Base-by-base conservation (phyloP, 2,113 vertebrate genomes). In the Parus major region DNA sequence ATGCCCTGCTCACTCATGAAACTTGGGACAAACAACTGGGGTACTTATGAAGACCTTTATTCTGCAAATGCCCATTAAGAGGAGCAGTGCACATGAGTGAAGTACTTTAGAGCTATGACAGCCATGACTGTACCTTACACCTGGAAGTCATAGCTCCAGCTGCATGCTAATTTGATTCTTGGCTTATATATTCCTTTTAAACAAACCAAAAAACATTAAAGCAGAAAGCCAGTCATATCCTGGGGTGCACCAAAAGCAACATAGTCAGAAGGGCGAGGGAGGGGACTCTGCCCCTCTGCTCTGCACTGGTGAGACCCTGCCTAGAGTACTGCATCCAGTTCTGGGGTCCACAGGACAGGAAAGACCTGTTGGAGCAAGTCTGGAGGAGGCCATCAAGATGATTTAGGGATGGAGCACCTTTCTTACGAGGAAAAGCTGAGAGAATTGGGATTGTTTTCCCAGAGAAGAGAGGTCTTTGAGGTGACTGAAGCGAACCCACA, bases 191-290 rank as follows among this genome's bases (percentile, higher is more conserved):
- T 59, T 36, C 11, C 17, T 71, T 86, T 68, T 46, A 59, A 82
- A 80, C 31, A 68, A 68, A 79, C 8, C 12, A 66, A 41, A 88
- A 66, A 82, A 46, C 8, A 7, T 60, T 46, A 49, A 55, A n/a
- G 35, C 18, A 3, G 29, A 46, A 60, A 60, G 33, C 16, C 13
- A 66, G 5, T 59, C 28, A 16, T 20, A 53, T 46, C n/a, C 36
- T 46, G 60, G 13, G 36, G 19, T 59, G 23, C 46, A 82, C 7
- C 66, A 63, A 31, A 80, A 56, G 13, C 9, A n/a, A 28, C 1
- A 1, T n/a, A 36, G 15, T 19, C 0, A 0, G 39, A 36, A 66
- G 23, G 28, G 9, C 0, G 1, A 33, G 46, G 52, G 39, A 60
- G 12, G 6, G 6, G 5, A 52, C 35, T 44, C 44, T 66, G 10